Conservation (phyloP, 1,140 invertebrate species). For the Drosophila repleta region DNA sequence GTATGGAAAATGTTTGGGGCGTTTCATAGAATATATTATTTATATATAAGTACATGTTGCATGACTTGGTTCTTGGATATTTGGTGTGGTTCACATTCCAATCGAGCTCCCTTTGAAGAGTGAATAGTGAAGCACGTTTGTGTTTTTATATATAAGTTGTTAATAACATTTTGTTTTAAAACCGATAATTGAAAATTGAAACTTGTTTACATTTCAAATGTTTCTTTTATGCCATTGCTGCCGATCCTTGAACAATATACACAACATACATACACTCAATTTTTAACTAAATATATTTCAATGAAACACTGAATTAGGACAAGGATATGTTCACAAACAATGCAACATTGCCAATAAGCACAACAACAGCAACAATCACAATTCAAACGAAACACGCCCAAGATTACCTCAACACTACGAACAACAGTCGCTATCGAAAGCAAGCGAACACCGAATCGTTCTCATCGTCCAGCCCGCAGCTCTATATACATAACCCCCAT, state of each 20-base stretch:
- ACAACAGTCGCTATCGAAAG: slow-evolving; percentile 77
- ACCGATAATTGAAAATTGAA: slow-evolving; percentile 29
- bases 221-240: slow-evolving; percentile 36
- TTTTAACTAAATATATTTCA: slow-evolving; percentile 51
- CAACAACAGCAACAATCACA: slow-evolving; percentile 33
- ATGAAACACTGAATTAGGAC: slow-evolving; percentile 58
- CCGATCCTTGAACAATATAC: slow-evolving; percentile 6
- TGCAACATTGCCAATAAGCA: slow-evolving; percentile 30
- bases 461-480: slow-evolving; percentile 79
- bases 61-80: slow-evolving; percentile 36
- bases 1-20: background rate
- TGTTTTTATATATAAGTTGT: slow-evolving; percentile 50
- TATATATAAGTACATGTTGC: slow-evolving; percentile 29
- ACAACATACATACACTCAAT: slow-evolving; percentile 37
- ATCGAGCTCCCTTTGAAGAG: slow-evolving; percentile 13
- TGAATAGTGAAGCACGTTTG: slow-evolving; percentile 53
- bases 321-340: slow-evolving; percentile 59
- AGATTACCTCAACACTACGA: slow-evolving; percentile 65
- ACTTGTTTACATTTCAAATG: slow-evolving; percentile 45
- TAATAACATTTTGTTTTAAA: slow-evolving; percentile 57
- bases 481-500: slow-evolving; percentile 76
- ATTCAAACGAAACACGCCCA: slow-evolving; percentile 69
- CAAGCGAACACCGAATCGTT: slow-evolving; percentile 76
- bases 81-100: slow-evolving; percentile 9
- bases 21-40: background rate